phyloP scores from a whole-genome alignment of 1,140 invertebrate species.

The Caenorhabditis tropicalis region DNA sequence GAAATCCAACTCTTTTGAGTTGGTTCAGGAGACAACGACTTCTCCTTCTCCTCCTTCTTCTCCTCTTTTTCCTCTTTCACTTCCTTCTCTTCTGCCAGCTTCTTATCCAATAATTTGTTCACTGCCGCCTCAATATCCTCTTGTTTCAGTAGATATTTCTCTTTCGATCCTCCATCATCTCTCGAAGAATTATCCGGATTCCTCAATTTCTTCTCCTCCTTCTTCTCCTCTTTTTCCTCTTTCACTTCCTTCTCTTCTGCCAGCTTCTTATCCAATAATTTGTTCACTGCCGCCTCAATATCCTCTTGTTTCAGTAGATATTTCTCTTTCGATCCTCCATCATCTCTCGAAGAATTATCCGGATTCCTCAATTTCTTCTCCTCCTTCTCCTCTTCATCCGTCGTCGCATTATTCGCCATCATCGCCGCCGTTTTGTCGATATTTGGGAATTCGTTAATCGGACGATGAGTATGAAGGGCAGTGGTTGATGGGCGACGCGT shows the following conservation, averaged over 20 bases:
- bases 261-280: constrained; percentile 9
- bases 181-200: background rate
- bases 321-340: background rate
- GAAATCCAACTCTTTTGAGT: background rate
- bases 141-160: background rate
- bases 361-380: background rate
- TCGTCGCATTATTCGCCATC: background rate
- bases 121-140: background rate
- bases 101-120: constrained; percentile 8
- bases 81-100: background rate
- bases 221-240: constrained; percentile 17
- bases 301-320: background rate
- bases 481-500: background rate
- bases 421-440: background rate
- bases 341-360: background rate
- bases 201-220: background rate
- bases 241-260: background rate
- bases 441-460: background rate
- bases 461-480: background rate
- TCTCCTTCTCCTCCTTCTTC: background rate
- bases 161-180: background rate
- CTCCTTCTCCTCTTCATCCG: background rate
- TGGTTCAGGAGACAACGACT: background rate
- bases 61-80: constrained; percentile 2
- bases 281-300: background rate